Base-by-base conservation (phyloP, 1,140 invertebrate species). In the Andrena cerasifolii region DNA sequence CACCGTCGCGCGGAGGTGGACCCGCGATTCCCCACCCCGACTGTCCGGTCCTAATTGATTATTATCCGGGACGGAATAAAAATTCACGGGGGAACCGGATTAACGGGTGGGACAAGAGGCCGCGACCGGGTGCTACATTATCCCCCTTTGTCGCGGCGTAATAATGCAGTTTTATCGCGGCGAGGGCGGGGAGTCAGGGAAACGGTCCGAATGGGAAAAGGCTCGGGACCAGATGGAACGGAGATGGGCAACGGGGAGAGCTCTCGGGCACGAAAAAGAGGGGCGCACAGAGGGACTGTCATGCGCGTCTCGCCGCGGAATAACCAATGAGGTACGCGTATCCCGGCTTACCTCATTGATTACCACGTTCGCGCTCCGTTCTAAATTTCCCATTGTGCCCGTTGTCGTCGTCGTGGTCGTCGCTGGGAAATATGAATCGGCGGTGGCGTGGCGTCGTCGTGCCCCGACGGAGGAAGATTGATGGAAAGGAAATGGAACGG, bases 341-440 rank as follows among this genome's bases (percentile, higher is more conserved):
- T 83, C 72, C 53, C 74, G 67, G 74, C 53, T 83, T 72, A 79
- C 56, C 79, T 84, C 83, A 84, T 84, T 80, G 81, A 84, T 84
- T 84, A 80, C 62, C 68, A 70, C 47, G 66, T 53, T 75, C 70
- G 70, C 67, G 78, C 72, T 71, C 36, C 73, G 83, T 70, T 84
- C 71, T 80, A 79, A 82, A 84, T 84, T 83, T 83, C 73, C 18
- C 61, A 62, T 82, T 43, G 56, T 43, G 58, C 43, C 49, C 47
- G 47, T 56, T 45, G 78, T 58, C 36, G 59, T 43, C 58, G 54
- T 56, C 53, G 18, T 21, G 16, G 67, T 12, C 18, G 47, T 45
- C 24, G 43, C 47, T 54, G 78, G 43, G 53, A 79, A 79, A 79
- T 75, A 79, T 61, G 56, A 79, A 79, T 76, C 54, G 58, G 36